phyloP scores from a whole-genome alignment of 2,888 invertebrate genomes.

The Rotaria magnacalcarata region DNA sequence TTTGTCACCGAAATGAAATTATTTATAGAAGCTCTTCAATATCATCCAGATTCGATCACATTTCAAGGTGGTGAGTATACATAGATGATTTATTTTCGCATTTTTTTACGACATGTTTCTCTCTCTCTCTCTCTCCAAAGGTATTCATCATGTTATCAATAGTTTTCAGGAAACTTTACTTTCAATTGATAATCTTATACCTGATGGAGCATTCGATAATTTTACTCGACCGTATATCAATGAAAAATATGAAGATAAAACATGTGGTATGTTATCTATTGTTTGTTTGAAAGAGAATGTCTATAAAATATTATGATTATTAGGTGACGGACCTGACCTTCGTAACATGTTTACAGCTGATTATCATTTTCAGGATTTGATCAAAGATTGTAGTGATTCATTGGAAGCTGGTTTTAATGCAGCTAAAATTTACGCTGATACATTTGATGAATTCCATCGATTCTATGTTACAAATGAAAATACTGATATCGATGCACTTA shows the following conservation, averaged over 20 bases:
- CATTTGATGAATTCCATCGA: constrained; percentile 67
- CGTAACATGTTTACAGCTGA: constrained; percentile 70
- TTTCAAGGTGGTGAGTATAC: constrained; percentile 65
- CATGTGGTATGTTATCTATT: constrained; percentile 62
- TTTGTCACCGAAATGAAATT: constrained; percentile 58
- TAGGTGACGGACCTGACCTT: constrained; percentile 68
- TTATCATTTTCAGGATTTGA: constrained; percentile 63
- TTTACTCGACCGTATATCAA: constrained; percentile 78
- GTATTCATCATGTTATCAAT: constrained; percentile 39
- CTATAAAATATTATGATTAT: neutral
- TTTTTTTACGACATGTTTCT: neutral
- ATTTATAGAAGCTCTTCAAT: constrained; percentile 55
- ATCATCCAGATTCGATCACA: constrained; percentile 66
- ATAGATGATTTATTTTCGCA: neutral
- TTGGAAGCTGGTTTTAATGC: constrained; percentile 67
- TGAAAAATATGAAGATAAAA: constrained; percentile 73
- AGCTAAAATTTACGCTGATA: constrained; percentile 66
- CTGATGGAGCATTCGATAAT: constrained; percentile 68
- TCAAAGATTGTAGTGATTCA: constrained; percentile 59
- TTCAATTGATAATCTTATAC: constrained; percentile 68
- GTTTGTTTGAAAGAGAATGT: neutral
- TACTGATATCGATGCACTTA: constrained; percentile 67
- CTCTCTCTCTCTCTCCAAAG: neutral
- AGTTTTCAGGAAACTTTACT: constrained; percentile 43
- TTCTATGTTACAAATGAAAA: constrained; percentile 70